These are phyloP conservation scores for Leuciscus idus DNA, from an alignment of 2,113 vertebrate genomes.

Conservation along the genomic window DNA sequence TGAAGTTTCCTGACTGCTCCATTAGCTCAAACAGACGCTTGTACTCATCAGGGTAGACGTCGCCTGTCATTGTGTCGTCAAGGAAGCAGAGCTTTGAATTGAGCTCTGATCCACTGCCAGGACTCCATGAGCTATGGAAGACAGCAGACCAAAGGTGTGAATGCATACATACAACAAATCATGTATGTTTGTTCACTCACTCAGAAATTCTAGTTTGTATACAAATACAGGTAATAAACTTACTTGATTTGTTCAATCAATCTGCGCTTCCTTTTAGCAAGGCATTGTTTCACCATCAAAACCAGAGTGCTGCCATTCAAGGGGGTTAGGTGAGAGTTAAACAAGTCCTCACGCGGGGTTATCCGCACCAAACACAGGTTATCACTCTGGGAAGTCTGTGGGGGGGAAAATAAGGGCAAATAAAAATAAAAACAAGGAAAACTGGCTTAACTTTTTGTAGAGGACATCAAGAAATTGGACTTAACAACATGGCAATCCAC, in stretches of 20 bases:
- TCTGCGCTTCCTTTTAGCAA: constrained; percentile 80
- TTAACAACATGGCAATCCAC: too few species aligned
- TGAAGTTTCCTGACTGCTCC: constrained; percentile 78
- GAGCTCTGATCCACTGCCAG: constrained; percentile 71
- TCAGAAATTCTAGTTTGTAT: not conserved
- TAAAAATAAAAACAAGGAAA: too few species aligned
- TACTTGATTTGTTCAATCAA: constrained; percentile 85
- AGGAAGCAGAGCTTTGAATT: constrained; percentile 72
- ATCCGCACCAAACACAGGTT: constrained; percentile 86
- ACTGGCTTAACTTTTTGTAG: too few species aligned
- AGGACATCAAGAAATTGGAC: too few species aligned
- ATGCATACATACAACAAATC: not conserved
- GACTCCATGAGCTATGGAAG: constrained; percentile 81
- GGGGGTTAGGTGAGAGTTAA: constrained; percentile 79
- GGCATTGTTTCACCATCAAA: constrained; percentile 89
- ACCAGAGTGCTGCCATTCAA: constrained; percentile 81
- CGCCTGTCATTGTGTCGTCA: constrained; percentile 67
- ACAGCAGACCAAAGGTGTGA: not conserved
- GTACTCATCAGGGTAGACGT: constrained; percentile 83
- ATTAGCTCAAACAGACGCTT: constrained; percentile 84
- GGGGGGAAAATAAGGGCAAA: constrained; percentile 36
- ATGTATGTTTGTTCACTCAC: not conserved
- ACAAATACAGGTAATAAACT: constrained; percentile 59
- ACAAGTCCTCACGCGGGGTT: constrained; percentile 83
- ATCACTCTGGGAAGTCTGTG: constrained; percentile 62